Conservation (phyloP, 2,888 invertebrate genomes). For the Erannis defoliaria region DNA sequence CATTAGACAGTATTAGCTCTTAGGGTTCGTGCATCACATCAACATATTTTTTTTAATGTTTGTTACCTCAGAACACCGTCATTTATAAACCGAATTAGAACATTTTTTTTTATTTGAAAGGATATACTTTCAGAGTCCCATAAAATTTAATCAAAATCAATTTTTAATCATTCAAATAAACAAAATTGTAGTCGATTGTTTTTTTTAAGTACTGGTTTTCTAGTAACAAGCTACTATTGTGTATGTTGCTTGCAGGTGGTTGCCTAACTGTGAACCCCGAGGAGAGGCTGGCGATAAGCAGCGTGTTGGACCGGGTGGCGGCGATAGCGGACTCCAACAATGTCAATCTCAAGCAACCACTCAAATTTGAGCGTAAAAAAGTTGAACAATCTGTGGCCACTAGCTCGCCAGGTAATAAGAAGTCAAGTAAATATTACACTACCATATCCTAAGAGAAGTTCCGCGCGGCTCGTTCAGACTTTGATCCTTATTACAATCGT, state of each 20-base stretch:
- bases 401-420: slow-evolving; percentile 88
- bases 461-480: slow-evolving; percentile 61
- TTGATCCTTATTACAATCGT: slow-evolving; percentile 46
- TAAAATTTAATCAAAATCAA: too few species aligned
- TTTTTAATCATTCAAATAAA: too few species aligned
- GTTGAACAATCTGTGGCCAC: slow-evolving; percentile 88
- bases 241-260: slow-evolving; percentile 86
- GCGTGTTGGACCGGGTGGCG: slow-evolving; percentile 93
- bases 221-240: slow-evolving; percentile 4
- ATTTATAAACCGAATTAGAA: too few species aligned
- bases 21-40: too few species aligned
- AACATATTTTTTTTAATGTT: too few species aligned
- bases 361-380: slow-evolving; percentile 89
- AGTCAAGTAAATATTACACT: slow-evolving; percentile 88
- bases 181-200: too few species aligned
- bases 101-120: too few species aligned
- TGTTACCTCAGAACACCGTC: too few species aligned
- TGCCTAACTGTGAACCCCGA: slow-evolving; percentile 94
- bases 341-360: slow-evolving; percentile 93
- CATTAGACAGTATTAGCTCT: too few species aligned
- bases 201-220: too few species aligned
- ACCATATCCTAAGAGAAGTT: slow-evolving; percentile 82
- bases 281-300: slow-evolving; percentile 92
- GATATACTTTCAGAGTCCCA: too few species aligned
- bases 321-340: slow-evolving; percentile 95